Base-by-base conservation (phyloP, 2,113 vertebrate genomes). In the Spizaetus ornatus region DNA sequence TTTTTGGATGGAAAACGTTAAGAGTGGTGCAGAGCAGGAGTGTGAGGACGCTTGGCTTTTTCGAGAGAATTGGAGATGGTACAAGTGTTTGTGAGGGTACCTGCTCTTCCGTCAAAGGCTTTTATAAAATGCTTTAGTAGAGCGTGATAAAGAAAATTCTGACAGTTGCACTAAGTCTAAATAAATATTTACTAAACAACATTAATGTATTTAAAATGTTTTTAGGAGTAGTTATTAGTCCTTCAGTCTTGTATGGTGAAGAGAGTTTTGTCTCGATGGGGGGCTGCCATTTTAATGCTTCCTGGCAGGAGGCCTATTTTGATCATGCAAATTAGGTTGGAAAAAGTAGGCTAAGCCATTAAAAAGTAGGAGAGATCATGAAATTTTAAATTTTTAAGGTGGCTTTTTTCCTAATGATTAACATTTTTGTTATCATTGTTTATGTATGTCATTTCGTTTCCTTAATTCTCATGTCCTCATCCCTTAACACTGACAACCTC, bases 281-380 rank as follows among this genome's bases (percentile, higher is more conserved):
- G 93, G 94, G 87, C 87, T 95, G 87, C 94, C 94, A 86, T 97
- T 94, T 96, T 94, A 97, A 88, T 88, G 91, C 87, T 95, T 97
- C 93, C 93, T 97, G 95, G 94, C 89, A 95, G 95, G 97, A 95
- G 62, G 89, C 93, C 97, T 96, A 94, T 95, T 97, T 94, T 96
- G 96, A 94, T 97, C 74, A 95, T 95, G 95, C 93, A 97, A 95
- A 97, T 97, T 86, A 94, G 95, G 93, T 93, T 96, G 93, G 94
- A 20, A 90, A 93, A 95, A 97, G 94, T 95, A 96, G 96, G 95
- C 78, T 96, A 91, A 95, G 71, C 66, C 84, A 93, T 88, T 94
- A 93, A 90, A 96, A 96, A 97, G 84, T 95, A 91, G 72, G 87
- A 82, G 87, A 85, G 42, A 91, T 36, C 25, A 42, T 52, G 82